Base-by-base conservation (phyloP, 2,797 vertebrate species). In the Dryobates pubescens region DNA sequence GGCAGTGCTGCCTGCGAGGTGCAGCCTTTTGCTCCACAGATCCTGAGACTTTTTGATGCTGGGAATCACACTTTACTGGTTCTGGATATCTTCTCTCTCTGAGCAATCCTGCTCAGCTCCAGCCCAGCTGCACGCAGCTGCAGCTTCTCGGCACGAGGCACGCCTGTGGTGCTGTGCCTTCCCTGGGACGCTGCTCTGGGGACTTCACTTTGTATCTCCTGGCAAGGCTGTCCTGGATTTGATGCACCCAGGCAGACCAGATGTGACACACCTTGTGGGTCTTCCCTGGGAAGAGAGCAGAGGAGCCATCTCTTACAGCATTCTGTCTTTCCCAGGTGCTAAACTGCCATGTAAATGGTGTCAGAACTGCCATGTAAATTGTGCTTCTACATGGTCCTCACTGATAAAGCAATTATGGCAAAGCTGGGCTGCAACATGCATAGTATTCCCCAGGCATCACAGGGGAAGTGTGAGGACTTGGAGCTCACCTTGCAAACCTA, bases 371-470 rank as follows among this genome's bases (percentile, higher is more conserved):
- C 54, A 57, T 8, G 76, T 75, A 78, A 79, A 89, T 80, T 59
- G 63, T 84, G 70, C 76, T 77, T 88, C 91, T 79, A n/a, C 63
- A 6, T 5, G 30, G 63, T 73, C 70, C 64, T 51, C 61, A 68
- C 34, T 95, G 93, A 90, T 86, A 86, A 92, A 92, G 75, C 82
- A 94, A 67, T 95, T 95, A 94, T 12, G 80, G 79, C 94, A 95
- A 88, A 93, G 86, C 69, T 41, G 82, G 87, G 57, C 47, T 80
- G 73, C 19, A 82, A 59, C 1, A 1, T 61, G 58, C 3, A 0
- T 30, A 13, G 47, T 61, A 87, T 63, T 77, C 70, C 72, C 84
- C 38, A 58, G 79, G 81, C 22, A 41, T 32, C 54, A 62, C 87
- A 64, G 34, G 73, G 56, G 7, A 69, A 89, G 32, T 10, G 47